A percentile compares a stretch with the other conserved stretches of the same genome.
phyloP scores from a whole-genome alignment of 2,888 invertebrate species.

The Eustalomyia histrio region DNA sequence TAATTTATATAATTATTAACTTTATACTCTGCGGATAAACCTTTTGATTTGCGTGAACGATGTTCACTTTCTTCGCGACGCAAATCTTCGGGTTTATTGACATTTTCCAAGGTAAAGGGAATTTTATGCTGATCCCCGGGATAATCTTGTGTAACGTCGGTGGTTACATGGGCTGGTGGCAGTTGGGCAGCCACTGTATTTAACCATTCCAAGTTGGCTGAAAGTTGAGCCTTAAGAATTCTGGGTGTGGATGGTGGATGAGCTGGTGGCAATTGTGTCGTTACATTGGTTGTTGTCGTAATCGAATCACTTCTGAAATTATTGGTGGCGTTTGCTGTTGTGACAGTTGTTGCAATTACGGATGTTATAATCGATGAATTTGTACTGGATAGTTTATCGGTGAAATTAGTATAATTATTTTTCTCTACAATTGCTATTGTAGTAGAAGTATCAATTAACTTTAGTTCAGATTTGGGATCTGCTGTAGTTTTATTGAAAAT shows the following conservation, averaged over 20 bases:
- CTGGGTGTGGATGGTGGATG: slow-evolving; percentile 68
- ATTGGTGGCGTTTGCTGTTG: slow-evolving; percentile 30
- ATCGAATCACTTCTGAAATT: background rate
- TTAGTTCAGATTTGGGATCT: slow-evolving; percentile 30
- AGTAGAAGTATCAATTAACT: slow-evolving; percentile 35
- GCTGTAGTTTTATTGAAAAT: slow-evolving; percentile 43
- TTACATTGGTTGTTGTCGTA: slow-evolving; percentile 23
- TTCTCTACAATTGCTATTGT: slow-evolving; percentile 47
- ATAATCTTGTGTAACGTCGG: slow-evolving; percentile 40
- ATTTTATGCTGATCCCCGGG: slow-evolving; percentile 57
- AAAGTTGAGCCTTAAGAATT: slow-evolving; percentile 66
- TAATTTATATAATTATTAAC: slow-evolving; percentile 75
- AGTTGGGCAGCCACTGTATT: slow-evolving; percentile 41
- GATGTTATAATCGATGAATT: slow-evolving; percentile 40
- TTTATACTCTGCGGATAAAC: slow-evolving; percentile 76
- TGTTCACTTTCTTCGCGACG: slow-evolving; percentile 74
- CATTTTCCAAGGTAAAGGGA: slow-evolving; percentile 75
- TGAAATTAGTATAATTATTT: slow-evolving; percentile 73
- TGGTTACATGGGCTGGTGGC: slow-evolving; percentile 45
- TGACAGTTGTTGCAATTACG: slow-evolving; percentile 27
- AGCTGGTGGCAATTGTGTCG: slow-evolving; percentile 52
- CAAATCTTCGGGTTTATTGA: slow-evolving; percentile 75
- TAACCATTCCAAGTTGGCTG: slow-evolving; percentile 60
- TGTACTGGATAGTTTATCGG: slow-evolving; percentile 52
- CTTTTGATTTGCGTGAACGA: slow-evolving; percentile 76